phyloP scores from a whole-genome alignment of 2,888 invertebrate species.

The Palloptera scutellata region DNA sequence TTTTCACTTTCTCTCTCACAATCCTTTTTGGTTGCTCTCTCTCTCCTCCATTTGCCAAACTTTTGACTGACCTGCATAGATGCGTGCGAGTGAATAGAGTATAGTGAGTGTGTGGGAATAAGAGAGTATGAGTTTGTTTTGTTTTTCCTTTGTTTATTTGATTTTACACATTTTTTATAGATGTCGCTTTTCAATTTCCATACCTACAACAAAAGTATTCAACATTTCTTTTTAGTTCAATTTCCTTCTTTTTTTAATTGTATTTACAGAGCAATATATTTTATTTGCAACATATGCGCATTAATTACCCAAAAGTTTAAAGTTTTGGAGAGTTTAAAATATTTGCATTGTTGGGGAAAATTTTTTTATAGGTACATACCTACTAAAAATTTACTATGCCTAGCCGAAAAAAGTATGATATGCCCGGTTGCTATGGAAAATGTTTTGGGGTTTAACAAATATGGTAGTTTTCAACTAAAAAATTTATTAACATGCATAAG shows the following conservation, averaged over 20 bases:
- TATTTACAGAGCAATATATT: not conserved
- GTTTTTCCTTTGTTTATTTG: conserved; percentile 20
- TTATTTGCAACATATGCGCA: conserved; percentile 6
- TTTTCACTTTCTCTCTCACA: conserved; percentile 9
- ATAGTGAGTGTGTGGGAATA: conserved; percentile 15
- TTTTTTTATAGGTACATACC: too few relatives aligned
- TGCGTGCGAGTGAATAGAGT: conserved; percentile 7
- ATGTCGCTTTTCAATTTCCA: not conserved
- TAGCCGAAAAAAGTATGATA: too few relatives aligned
- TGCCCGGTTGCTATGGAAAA: too few relatives aligned
- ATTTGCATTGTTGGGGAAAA: not conserved
- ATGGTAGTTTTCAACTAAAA: too few relatives aligned
- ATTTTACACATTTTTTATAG: not conserved
- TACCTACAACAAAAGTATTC: not conserved
- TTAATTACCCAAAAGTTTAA: not conserved
- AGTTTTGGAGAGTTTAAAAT: not conserved
- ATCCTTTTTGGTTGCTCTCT: conserved; percentile 3
- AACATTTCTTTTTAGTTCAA: not conserved
- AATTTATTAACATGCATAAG: too few relatives aligned
- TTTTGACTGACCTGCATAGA: not conserved
- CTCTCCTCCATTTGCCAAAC: conserved; percentile 2
- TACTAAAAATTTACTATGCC: too few relatives aligned
- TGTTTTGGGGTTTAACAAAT: too few relatives aligned
- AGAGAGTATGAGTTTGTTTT: conserved; percentile 33
- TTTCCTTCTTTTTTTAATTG: not conserved